These are phyloP conservation scores for Lucilia sericata DNA, from an alignment of 1,140 invertebrate genomes.

Conservation along the genomic window DNA sequence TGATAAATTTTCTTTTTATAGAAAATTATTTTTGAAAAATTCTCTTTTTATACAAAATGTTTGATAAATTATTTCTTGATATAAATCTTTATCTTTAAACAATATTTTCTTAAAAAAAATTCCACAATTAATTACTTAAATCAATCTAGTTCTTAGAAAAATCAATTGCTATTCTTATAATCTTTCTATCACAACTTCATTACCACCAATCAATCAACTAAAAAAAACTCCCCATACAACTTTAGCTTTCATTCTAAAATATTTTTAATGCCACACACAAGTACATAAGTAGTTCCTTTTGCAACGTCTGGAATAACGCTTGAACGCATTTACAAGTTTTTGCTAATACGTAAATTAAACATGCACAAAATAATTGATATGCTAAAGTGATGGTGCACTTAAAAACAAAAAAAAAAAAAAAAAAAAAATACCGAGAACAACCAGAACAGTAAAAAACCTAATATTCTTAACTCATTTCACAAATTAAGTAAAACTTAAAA, in stretches of 20 bases:
- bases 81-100: too few species aligned
- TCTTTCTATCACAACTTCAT: background rate
- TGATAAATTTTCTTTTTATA: too few species aligned
- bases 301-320: background rate
- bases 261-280: background rate
- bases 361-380: background rate
- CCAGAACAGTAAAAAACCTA: background rate
- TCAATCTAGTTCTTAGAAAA: background rate
- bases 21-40: too few species aligned
- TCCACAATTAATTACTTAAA: too few species aligned
- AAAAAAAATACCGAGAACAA: background rate
- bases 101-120: too few species aligned
- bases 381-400: background rate
- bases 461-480: background rate
- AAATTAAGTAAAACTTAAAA: conserved; percentile 18
- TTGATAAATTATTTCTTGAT: too few species aligned
- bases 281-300: background rate
- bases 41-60: too few species aligned
- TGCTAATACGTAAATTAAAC: background rate
- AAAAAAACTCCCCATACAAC: background rate
- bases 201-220: background rate
- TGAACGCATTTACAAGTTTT: background rate
- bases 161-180: background rate
- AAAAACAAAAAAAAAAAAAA: too few species aligned
- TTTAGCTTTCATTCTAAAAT: background rate